phyloP scores from a whole-genome alignment of 2,113 vertebrate genomes.

The Coracopsis vasa region DNA sequence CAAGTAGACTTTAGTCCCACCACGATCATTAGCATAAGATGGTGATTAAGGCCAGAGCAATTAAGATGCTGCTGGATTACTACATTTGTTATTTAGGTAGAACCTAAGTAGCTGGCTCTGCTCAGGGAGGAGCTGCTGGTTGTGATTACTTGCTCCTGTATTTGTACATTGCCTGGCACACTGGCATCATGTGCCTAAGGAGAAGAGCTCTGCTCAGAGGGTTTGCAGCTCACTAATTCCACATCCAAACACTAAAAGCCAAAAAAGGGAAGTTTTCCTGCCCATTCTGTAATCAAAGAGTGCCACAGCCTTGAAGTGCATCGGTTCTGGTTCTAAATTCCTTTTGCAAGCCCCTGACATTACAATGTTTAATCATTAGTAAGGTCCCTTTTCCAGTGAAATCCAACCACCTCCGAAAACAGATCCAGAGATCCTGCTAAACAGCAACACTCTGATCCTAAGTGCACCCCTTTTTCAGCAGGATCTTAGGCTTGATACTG shows the following conservation, averaged over 20 bases:
- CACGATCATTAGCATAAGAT: not conserved
- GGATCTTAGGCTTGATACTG: not conserved
- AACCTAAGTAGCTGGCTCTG: not conserved
- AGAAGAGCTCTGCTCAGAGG: not conserved
- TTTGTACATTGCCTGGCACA: not conserved
- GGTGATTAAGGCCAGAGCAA: constrained; percentile 14
- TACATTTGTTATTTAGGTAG: not conserved
- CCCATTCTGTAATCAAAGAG: not conserved
- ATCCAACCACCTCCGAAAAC: not conserved
- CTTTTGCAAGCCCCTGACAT: not conserved
- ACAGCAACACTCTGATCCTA: not conserved
- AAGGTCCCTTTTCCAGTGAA: not conserved
- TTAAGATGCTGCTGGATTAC: not conserved
- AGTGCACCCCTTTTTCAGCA: not conserved
- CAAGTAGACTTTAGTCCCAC: not conserved
- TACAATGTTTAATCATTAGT: not conserved
- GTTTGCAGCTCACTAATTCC: not conserved
- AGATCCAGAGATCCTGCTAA: not conserved
- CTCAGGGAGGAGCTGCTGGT: not conserved
- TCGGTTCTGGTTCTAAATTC: not conserved
- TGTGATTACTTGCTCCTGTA: not conserved
- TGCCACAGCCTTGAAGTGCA: not conserved
- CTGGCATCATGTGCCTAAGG: not conserved
- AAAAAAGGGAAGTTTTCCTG: not conserved
- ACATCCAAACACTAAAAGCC: not conserved